Evolutionary conservation across 2,888 invertebrate genomes (phyloP).

Genomic region (Malthinus seriepunctatus): DNA sequence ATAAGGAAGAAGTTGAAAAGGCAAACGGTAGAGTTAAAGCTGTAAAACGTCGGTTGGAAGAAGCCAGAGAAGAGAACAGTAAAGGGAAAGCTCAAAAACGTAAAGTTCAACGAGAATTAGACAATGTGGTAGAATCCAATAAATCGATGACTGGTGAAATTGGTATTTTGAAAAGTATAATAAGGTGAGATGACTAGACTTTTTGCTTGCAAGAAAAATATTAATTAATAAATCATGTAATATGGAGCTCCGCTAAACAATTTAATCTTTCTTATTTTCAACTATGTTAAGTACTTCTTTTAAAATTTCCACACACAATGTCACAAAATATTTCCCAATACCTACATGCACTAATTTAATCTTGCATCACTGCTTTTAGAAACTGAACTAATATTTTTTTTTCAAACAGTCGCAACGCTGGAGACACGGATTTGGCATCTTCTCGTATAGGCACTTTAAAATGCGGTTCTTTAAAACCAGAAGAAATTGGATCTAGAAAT

Average conservation of each 20-base stretch:
- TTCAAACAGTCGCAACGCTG: too few species aligned
- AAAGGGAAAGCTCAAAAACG: constrained; percentile 94
- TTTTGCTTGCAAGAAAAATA: neutral
- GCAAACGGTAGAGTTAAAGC: constrained; percentile 84
- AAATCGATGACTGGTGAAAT: constrained; percentile 87
- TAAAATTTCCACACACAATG: too few species aligned
- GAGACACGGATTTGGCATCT: too few species aligned
- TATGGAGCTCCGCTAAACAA: constrained; percentile 31
- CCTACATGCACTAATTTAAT: too few species aligned
- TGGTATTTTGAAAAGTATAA: constrained; percentile 84
- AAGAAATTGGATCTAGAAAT: too few species aligned
- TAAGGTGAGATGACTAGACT: constrained; percentile 66
- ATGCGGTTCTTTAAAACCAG: too few species aligned
- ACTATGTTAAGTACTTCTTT: too few species aligned
- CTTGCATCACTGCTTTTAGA: too few species aligned
- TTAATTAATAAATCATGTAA: constrained; percentile 36
- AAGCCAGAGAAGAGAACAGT: constrained; percentile 95
- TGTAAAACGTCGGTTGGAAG: constrained; percentile 94
- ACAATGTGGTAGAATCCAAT: constrained; percentile 93
- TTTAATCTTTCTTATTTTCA: constrained; percentile 31
- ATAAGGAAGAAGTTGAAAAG: constrained; percentile 97
- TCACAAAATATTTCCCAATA: too few species aligned
- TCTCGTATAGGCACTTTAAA: too few species aligned
- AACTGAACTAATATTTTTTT: too few species aligned
- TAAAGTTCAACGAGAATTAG: constrained; percentile 94